Evolutionary conservation across 2,888 invertebrate genomes (phyloP), one percentile per base, ranked within the genome.

Genomic region (Elegia similella): DNA sequence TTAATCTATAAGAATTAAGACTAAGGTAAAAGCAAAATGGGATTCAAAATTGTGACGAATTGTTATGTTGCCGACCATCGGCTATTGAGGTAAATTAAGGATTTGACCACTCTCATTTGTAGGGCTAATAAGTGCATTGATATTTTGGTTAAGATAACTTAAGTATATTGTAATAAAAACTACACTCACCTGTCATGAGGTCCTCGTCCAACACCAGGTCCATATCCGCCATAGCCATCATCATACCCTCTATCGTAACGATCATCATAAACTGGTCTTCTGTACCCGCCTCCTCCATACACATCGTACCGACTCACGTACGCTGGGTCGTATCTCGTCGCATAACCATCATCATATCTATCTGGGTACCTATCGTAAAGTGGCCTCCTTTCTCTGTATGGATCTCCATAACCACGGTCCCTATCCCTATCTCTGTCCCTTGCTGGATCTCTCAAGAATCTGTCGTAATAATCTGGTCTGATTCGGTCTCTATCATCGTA

Each of bases 151-250:
- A 23, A 23, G n/a, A n/a, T n/a, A n/a, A n/a, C n/a, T n/a, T n/a
- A n/a, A n/a, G n/a, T n/a, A n/a, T n/a, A 23, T 23, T 23, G 23
- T 23, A 3, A 3, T 5, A 23, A 38, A 42, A 57, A 46, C 7
- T 16, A 47, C 53, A 60, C 80, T 81, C 55, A 91, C 90, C 89
- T 91, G 57, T 92, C 92, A 69, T 92, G 92, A 52, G 89, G 86
- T 70, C 93, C 92, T 63, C 85, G 74, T 3, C 86, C 88, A 44
- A 71, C 75, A 6, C 78, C 63, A 0, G 81, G 82, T 16, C 81
- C 81, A 8, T 81, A 81, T 2, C 89, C 90, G 1, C 90, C 89
- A 60, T 84, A 88, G 0, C 67, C 71, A 15, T 87, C 82, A 59
- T 82, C 87, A 61, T 84, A 88, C 44, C 70, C 69, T 57, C 80